Conservation (phyloP, 2,113 vertebrate genomes). For the Camelus bactrianus region DNA sequence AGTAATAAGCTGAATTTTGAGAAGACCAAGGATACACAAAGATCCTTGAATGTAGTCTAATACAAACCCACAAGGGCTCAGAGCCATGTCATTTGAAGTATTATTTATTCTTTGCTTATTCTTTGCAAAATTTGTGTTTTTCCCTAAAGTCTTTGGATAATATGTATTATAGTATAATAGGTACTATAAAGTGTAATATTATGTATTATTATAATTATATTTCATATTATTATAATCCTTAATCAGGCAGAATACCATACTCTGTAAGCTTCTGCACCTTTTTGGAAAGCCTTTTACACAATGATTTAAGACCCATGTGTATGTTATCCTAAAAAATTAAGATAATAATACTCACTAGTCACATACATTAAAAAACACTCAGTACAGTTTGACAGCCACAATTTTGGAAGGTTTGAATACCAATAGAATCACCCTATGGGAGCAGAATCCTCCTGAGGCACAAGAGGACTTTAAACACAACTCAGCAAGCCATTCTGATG, state of each 20-base stretch:
- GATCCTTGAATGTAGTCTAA: not conserved
- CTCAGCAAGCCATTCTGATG: not conserved
- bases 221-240: not conserved
- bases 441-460: not conserved
- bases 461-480: not conserved
- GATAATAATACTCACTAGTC: not conserved
- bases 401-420: not conserved
- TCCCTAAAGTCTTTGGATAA: not conserved
- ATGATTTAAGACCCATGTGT: not conserved
- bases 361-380: not conserved
- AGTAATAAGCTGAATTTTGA: not conserved
- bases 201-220: not conserved
- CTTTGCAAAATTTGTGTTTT: not conserved
- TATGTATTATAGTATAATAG: not conserved
- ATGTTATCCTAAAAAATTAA: not conserved
- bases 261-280: not conserved
- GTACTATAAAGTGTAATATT: not conserved
- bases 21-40: not conserved
- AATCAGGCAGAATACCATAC: not conserved
- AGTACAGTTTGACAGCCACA: not conserved
- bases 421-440: not conserved
- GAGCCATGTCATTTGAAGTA: not conserved
- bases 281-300: not conserved
- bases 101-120: not conserved
- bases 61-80: not conserved